A percentile compares a stretch with the other conserved stretches of the same genome.
Evolutionary conservation across 2,113 vertebrate genomes (phyloP).

Genomic region (Nicator chloris): DNA sequence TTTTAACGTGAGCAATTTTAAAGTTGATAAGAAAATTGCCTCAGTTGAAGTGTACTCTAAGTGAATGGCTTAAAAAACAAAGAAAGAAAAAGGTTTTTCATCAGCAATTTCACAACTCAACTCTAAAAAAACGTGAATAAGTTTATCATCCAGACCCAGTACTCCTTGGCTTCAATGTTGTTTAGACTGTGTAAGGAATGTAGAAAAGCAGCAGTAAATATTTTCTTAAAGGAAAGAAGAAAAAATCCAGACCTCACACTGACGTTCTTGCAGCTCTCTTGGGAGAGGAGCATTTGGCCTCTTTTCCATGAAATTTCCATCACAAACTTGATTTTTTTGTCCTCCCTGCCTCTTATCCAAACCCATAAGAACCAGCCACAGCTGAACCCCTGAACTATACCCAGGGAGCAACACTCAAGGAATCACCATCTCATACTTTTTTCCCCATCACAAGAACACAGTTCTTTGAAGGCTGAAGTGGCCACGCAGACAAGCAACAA

Average conservation of each 20-base stretch:
- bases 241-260: background rate
- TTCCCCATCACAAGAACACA: background rate
- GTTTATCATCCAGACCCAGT: background rate
- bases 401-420: background rate
- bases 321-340: background rate
- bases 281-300: background rate
- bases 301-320: constrained; percentile 15
- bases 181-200: constrained; percentile 38
- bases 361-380: background rate
- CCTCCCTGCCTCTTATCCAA: background rate
- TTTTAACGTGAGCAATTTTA: background rate
- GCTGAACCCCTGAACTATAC: background rate
- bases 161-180: constrained; percentile 11
- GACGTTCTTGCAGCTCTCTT: background rate
- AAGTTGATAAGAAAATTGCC: background rate
- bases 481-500: background rate
- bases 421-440: background rate
- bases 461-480: background rate
- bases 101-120: background rate
- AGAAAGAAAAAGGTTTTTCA: background rate
- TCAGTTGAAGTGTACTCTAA: background rate
- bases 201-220: constrained; percentile 40
- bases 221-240: constrained; percentile 2
- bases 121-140: background rate
- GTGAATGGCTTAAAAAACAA: background rate